Percentiles rank a stretch among this genome's conserved stretches.
phyloP scores from a whole-genome alignment of 2,888 invertebrate genomes.

The Dolichopus griseipennis region DNA sequence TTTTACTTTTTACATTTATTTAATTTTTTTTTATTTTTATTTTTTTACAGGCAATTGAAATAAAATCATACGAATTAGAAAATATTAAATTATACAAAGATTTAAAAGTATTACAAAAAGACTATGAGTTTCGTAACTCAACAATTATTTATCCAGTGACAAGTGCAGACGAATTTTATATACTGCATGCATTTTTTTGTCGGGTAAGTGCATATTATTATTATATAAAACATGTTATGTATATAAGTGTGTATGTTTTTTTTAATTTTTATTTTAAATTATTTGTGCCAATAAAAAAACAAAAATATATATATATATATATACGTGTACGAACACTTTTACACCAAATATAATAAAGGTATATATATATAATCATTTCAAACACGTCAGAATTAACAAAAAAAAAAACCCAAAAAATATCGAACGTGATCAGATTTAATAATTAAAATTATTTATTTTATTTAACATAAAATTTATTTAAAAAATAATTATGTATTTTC shows the following conservation, averaged over 20 bases:
- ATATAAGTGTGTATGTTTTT: background rate
- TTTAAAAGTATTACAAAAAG: slow-evolving; percentile 40
- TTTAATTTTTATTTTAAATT: background rate
- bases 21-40: slow-evolving; percentile 10
- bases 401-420: too few relatives aligned
- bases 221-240: too few relatives aligned
- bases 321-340: too few relatives aligned
- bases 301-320: background rate
- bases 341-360: too few relatives aligned
- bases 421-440: too few relatives aligned
- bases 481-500: too few relatives aligned
- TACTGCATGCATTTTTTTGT: slow-evolving; percentile 63
- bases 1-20: background rate
- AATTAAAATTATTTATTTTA: too few relatives aligned
- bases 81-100: slow-evolving; percentile 44
- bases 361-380: too few relatives aligned
- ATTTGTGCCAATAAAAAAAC: background rate
- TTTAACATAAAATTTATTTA: too few relatives aligned
- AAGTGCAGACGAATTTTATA: slow-evolving; percentile 54
- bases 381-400: too few relatives aligned
- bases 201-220: slow-evolving; percentile 46
- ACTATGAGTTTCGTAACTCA: slow-evolving; percentile 47
- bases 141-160: slow-evolving; percentile 58
- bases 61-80: slow-evolving; percentile 31
- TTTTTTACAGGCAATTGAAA: slow-evolving; percentile 32